Conservation (phyloP, 2,888 invertebrate genomes). For the Chaetoderma sp. region DNA sequence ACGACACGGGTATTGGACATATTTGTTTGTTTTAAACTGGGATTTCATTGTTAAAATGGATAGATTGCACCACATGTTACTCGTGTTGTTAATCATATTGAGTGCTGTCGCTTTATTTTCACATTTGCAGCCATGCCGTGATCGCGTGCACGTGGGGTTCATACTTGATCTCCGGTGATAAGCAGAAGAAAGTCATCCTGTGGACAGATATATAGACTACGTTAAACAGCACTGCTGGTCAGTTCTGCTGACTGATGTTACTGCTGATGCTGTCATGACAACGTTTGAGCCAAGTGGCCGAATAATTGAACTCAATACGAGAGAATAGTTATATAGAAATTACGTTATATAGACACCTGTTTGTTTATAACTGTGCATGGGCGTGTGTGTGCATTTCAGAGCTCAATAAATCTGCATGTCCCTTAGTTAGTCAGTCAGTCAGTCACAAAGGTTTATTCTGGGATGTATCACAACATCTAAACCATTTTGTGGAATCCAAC, state of each 20-base stretch:
- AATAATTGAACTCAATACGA: background rate
- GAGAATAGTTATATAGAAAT: background rate
- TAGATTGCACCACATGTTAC: too few relatives aligned
- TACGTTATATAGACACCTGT: background rate
- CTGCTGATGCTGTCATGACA: background rate
- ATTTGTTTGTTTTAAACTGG: too few relatives aligned
- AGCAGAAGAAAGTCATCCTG: slow-evolving; percentile 56
- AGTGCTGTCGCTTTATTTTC: background rate
- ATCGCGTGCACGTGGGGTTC: slow-evolving; percentile 64
- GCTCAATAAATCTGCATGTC: too few relatives aligned
- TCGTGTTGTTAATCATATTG: too few relatives aligned
- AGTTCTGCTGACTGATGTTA: background rate
- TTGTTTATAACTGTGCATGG: background rate
- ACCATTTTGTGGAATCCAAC: too few relatives aligned
- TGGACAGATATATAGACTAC: slow-evolving; percentile 66
- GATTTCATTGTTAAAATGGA: too few relatives aligned
- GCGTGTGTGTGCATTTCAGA: background rate
- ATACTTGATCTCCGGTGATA: slow-evolving; percentile 60
- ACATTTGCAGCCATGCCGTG: slow-evolving; percentile 53
- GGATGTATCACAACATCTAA: too few relatives aligned
- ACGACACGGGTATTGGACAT: too few relatives aligned
- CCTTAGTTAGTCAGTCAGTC: too few relatives aligned
- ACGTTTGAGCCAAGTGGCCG: too few relatives aligned
- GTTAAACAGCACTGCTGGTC: too few relatives aligned
- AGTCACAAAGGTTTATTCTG: too few relatives aligned